Percentiles rank a stretch among this genome's conserved stretches.
Evolutionary conservation across 2,113 vertebrate genomes (phyloP).

Genomic region (Myotis davidii): DNA sequence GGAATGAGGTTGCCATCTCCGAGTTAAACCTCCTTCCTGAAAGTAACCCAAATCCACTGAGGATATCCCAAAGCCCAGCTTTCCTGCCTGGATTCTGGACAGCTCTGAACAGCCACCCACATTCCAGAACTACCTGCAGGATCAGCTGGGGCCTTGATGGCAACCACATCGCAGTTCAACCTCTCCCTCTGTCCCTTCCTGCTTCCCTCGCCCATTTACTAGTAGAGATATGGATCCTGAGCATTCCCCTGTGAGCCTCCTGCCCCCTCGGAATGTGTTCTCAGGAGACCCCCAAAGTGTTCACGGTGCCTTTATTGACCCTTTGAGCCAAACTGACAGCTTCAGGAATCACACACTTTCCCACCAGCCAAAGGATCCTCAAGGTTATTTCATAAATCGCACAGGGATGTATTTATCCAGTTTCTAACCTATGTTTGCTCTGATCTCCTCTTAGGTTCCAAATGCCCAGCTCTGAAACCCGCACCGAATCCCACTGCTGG

Average conservation of each 20-base stretch:
- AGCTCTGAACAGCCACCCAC: background rate
- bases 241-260: background rate
- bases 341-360: background rate
- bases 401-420: background rate
- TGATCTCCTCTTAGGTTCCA: background rate
- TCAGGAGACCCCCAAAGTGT: background rate
- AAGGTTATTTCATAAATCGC: background rate
- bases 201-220: background rate
- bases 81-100: background rate
- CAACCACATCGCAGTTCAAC: background rate
- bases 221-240: background rate
- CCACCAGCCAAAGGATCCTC: background rate
- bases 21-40: background rate
- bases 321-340: background rate
- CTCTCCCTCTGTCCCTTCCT: background rate
- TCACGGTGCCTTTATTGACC: background rate
- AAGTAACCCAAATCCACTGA: background rate
- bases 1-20: background rate
- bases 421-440: background rate
- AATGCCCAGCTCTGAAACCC: background rate
- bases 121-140: background rate
- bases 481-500: background rate
- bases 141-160: background rate
- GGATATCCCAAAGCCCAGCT: background rate
- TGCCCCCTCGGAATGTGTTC: background rate